These are phyloP conservation scores for Madoqua kirkii DNA, from an alignment of 2,113 vertebrate genomes.

Conservation along the genomic window DNA sequence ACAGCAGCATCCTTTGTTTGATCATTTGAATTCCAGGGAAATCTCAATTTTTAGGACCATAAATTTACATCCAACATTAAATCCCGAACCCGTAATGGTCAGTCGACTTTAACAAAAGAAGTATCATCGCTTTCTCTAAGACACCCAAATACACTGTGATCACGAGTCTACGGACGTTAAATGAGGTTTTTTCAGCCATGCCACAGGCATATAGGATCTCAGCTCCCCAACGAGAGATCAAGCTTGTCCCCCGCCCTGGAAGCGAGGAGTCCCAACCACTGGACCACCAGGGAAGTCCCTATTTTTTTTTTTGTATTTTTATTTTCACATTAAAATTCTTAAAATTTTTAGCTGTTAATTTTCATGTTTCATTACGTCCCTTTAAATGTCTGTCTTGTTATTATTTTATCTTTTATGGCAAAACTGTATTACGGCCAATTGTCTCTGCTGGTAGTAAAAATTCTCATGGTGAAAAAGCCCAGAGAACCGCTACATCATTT, in stretches of 20 bases:
- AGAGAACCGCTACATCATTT: neutral
- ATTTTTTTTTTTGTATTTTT: neutral
- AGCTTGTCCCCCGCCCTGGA: neutral
- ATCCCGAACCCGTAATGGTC: neutral
- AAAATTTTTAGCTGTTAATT: accelerated
- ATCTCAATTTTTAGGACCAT: neutral
- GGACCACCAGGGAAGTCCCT: neutral
- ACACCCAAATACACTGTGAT: neutral
- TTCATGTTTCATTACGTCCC: neutral
- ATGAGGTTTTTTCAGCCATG: neutral
- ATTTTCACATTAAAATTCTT: neutral
- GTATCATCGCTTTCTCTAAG: neutral
- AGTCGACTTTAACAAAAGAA: neutral
- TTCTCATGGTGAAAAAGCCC: neutral
- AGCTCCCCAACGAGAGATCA: neutral
- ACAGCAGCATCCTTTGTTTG: neutral
- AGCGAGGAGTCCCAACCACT: neutral
- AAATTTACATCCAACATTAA: neutral
- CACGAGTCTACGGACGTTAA: neutral
- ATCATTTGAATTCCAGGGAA: neutral
- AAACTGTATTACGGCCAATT: neutral
- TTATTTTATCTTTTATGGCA: neutral
- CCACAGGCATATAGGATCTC: neutral
- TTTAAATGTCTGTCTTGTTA: neutral
- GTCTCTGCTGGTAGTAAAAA: neutral